Conservation (phyloP, 2,888 invertebrate genomes). For the Sipha maydis region DNA sequence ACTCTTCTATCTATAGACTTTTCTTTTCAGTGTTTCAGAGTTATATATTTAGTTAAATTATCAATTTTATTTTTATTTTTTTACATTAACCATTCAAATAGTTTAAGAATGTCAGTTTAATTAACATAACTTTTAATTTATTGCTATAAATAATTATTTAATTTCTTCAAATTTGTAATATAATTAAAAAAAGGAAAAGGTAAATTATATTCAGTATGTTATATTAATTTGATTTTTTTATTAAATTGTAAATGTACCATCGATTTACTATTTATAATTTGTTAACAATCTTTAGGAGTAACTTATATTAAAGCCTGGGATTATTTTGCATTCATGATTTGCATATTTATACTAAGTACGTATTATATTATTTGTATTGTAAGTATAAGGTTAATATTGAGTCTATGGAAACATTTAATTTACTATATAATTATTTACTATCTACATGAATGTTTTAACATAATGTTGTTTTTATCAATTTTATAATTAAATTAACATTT, state of each 20-base stretch:
- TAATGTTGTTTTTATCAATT: too few species aligned
- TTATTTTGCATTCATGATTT: neutral
- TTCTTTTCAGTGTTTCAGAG: neutral
- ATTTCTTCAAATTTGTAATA: neutral
- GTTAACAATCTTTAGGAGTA: too few species aligned
- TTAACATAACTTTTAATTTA: too few species aligned
- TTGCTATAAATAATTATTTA: neutral
- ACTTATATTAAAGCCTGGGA: neutral
- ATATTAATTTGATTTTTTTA: neutral
- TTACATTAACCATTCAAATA: neutral
- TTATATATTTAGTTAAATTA: neutral
- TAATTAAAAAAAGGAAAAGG: neutral
- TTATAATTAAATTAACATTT: too few species aligned
- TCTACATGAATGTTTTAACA: too few species aligned
- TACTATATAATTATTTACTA: neutral
- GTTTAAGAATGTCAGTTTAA: neutral
- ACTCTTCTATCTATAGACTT: too few species aligned
- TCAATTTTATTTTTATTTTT: neutral
- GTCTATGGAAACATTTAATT: neutral
- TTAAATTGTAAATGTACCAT: too few species aligned
- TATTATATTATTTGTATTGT: neutral
- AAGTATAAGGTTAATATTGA: neutral
- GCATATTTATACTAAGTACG: neutral
- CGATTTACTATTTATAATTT: too few species aligned
- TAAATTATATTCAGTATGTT: neutral